Base-by-base conservation (phyloP, 92 coral and sea anemone species). In the Pocillopora grandis region DNA sequence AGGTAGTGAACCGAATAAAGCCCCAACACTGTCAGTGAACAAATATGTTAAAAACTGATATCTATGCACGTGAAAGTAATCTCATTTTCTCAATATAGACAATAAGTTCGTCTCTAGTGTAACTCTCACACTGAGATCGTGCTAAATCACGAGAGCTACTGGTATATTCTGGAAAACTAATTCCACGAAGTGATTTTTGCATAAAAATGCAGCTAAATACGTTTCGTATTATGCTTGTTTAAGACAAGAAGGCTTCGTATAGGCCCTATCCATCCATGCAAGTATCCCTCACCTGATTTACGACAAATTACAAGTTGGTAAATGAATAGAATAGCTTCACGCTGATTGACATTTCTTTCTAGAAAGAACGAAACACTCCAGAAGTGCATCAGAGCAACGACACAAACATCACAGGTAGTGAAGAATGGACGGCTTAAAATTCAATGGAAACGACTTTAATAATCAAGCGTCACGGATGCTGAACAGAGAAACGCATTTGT, bases 361-460 rank as follows among this genome's bases (percentile, higher is more conserved):
- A 42, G 52, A 11, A 1, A 66, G 2, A 23, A 20, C 12, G 12
- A 66, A 14, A 6, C 31, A 66, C 70, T 66, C 35, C 12, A 66
- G 12, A 21, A 2, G 2, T 18, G 5, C 21, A 9, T 18, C 21
- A 18, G n/a, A 19, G 27, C n/a, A 66, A 64, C 68, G 23, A 19
- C 14, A 67, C 33, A 10, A 23, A 7, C 14, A 23, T 14, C 77
- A 60, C 3, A 2, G 60, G 61, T 64, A 31, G 37, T 2, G 16
- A 42, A 55, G 68, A 80, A 81, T 71, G 70, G n/a, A 56, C 16
- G 66, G 9, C 42, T 1, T 56, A 56, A 57, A 80, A 23, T 58
- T 57, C 58, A 80, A 57, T 80, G 76, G 71, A 59, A 69, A 59
- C 33, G 21, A 21, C 42, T 81, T 71, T 60, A 37, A 58, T 69